Percentiles rank a stretch among this genome's conserved stretches.
Conservation (phyloP, 2,113 vertebrate species). For the Labeo rohita region DNA sequence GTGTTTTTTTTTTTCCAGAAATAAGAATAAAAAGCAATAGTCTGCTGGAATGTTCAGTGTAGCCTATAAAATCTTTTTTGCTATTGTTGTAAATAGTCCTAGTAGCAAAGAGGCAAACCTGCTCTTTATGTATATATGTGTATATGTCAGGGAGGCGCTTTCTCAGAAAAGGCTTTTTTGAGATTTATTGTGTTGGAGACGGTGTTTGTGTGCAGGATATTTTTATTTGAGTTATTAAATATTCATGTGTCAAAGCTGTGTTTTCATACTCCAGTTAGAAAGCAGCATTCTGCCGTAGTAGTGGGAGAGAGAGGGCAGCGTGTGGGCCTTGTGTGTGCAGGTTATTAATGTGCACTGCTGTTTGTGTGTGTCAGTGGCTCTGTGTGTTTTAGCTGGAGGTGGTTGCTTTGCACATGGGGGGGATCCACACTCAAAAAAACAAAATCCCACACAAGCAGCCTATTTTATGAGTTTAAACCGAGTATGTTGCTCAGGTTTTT, state of each 20-base stretch:
- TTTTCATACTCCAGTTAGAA: neutral
- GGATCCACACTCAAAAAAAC: slow-evolving; percentile 12
- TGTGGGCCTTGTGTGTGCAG: slow-evolving; percentile 15
- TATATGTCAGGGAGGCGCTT: neutral
- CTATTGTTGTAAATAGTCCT: neutral
- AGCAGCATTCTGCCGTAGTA: neutral
- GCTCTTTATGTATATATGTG: neutral
- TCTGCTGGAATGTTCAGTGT: neutral
- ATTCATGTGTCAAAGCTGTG: slow-evolving; percentile 9
- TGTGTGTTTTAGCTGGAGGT: slow-evolving; percentile 24
- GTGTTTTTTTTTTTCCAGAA: too few species aligned
- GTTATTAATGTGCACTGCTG: neutral
- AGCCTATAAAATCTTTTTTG: neutral
- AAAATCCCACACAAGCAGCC: slow-evolving; percentile 17
- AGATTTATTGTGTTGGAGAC: slow-evolving; percentile 4
- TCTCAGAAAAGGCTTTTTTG: neutral
- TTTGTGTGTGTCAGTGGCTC: neutral
- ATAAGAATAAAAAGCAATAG: too few species aligned
- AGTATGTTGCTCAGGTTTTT: neutral
- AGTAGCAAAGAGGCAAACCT: neutral
- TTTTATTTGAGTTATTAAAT: slow-evolving; percentile 9
- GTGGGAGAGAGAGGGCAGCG: slow-evolving; percentile 10
- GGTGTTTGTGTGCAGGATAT: neutral
- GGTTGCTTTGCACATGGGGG: neutral
- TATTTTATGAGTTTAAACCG: neutral